Conservation (phyloP, 2,888 invertebrate genomes). For the Xiphydria camelus region DNA sequence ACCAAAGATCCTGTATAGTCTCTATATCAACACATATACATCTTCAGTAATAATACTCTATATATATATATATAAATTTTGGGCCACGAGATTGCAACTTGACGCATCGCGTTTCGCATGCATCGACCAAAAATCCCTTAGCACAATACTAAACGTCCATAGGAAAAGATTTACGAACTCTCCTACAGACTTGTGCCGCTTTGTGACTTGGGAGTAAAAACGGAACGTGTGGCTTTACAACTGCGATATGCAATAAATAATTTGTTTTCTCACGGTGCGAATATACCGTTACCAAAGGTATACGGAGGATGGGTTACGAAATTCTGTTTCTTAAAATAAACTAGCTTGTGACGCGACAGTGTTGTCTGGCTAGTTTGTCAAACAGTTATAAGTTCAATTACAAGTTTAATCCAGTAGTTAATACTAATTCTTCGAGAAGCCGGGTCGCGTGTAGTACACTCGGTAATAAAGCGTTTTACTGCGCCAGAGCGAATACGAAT, state of each 20-base stretch:
- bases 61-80: conserved; percentile 33
- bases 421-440: conserved; percentile 34
- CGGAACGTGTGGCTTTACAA: conserved; percentile 6
- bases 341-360: conserved; percentile 42
- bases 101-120: not conserved
- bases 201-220: conserved; percentile 6
- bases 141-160: conserved; percentile 12
- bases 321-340: conserved; percentile 37
- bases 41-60: conserved; percentile 12
- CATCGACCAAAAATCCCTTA: conserved; percentile 1
- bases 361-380: conserved; percentile 36
- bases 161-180: conserved; percentile 3
- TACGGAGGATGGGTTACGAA: conserved; percentile 31
- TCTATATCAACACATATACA: conserved; percentile 16
- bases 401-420: conserved; percentile 9
- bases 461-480: conserved; percentile 99
- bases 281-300: conserved; percentile 23
- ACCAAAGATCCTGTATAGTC: not conserved
- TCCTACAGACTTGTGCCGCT: conserved; percentile 3
- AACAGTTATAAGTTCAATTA: conserved; percentile 31
- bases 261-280: conserved; percentile 8
- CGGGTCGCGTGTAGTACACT: conserved; percentile 88
- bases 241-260: conserved; percentile 19
- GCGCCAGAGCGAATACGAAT: conserved; percentile 98
- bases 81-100: conserved; percentile 18